These are phyloP conservation scores for Germaria angustata DNA, from an alignment of 2,888 invertebrate genomes.

Conservation along the genomic window DNA sequence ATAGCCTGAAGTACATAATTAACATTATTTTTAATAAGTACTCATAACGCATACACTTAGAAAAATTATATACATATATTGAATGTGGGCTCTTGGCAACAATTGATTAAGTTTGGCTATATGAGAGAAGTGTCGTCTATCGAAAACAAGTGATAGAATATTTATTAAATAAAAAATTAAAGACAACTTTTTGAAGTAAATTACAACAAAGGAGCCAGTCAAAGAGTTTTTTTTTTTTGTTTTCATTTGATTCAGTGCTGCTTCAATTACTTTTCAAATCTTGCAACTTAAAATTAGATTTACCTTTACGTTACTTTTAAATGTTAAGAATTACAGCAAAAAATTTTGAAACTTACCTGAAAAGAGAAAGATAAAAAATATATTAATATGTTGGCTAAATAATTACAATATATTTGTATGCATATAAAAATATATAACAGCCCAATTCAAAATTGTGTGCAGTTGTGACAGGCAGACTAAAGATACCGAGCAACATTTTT, in stretches of 20 bases:
- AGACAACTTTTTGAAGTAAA: neutral
- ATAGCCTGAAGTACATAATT: neutral
- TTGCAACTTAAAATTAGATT: neutral
- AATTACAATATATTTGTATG: no score
- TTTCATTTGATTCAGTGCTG: no score
- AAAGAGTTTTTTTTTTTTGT: neutral
- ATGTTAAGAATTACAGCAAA: neutral
- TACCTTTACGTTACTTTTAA: slow-evolving; percentile 18
- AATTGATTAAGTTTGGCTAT: no score
- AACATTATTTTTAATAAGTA: neutral
- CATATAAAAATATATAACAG: no score
- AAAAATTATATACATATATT: neutral
- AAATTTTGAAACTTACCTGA: slow-evolving; percentile 50
- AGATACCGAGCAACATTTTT: no score
- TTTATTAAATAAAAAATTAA: neutral
- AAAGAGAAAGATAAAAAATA: slow-evolving; percentile 29
- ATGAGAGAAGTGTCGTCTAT: no score
- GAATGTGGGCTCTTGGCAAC: no score
- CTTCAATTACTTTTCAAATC: no score
- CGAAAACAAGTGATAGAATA: no score
- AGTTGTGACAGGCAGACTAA: no score
- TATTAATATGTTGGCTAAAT: neutral
- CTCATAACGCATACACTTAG: neutral
- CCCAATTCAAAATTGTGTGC: no score
- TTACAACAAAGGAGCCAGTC: neutral